Evolutionary conservation across 2,888 invertebrate species (phyloP).

Genomic region (Dilophus febrilis): DNA sequence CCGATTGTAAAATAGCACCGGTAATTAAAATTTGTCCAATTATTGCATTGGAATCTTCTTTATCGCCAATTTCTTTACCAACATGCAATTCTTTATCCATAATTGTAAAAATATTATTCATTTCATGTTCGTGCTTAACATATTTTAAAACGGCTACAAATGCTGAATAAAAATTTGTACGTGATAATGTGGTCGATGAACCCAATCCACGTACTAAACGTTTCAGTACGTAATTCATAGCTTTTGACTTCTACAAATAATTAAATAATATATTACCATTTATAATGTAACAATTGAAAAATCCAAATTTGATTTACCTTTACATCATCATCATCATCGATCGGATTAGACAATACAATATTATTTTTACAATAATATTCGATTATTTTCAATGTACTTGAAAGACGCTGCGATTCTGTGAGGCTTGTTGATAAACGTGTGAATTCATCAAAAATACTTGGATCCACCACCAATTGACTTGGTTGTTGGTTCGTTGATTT

Average conservation of each 20-base stretch:
- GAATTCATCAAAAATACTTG: too few relatives aligned
- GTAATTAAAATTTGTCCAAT: slow-evolving; percentile 54
- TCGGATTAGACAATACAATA: too few relatives aligned
- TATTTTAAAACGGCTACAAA: slow-evolving; percentile 39
- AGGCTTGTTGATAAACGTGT: too few relatives aligned
- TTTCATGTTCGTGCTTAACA: slow-evolving; percentile 8
- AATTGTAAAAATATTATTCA: slow-evolving; percentile 37
- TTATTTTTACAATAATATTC: too few relatives aligned
- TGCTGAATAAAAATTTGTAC: slow-evolving; percentile 51
- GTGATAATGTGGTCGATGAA: slow-evolving; percentile 42
- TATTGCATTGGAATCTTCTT: slow-evolving; percentile 55
- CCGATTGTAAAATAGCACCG: slow-evolving; percentile 50
- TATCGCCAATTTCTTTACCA: slow-evolving; percentile 36
- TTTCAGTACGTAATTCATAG: slow-evolving; percentile 46
- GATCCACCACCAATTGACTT: too few relatives aligned
- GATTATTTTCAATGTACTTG: too few relatives aligned
- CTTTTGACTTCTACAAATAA: slow-evolving; percentile 23
- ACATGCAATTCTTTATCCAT: slow-evolving; percentile 49
- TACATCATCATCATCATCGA: too few relatives aligned
- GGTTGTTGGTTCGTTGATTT: too few relatives aligned
- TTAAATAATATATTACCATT: too few relatives aligned
- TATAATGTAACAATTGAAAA: too few relatives aligned
- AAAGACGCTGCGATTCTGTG: too few relatives aligned
- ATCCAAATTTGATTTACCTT: too few relatives aligned
- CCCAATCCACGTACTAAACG: slow-evolving; percentile 56